Conservation (phyloP, 2,113 vertebrate genomes). For the Antennarius striatus region DNA sequence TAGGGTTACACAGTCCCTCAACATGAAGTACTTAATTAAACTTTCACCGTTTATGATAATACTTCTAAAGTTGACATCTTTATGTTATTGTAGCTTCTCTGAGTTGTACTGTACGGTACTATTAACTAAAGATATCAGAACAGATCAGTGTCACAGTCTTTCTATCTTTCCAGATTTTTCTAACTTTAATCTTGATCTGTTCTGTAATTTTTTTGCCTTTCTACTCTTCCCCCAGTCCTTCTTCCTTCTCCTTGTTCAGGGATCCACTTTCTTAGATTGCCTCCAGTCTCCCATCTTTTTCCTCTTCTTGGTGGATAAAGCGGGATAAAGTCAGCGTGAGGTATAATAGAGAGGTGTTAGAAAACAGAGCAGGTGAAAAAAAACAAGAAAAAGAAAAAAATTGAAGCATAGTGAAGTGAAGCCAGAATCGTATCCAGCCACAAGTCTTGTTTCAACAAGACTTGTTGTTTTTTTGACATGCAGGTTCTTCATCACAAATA, state of each 20-base stretch:
- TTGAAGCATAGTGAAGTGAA: conserved; percentile 46
- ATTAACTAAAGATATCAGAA: background rate
- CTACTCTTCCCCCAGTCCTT: conserved; percentile 23
- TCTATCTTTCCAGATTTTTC: conserved; percentile 25
- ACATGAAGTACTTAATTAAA: background rate
- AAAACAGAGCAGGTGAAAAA: conserved; percentile 1
- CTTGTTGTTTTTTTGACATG: background rate
- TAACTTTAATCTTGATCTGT: conserved; percentile 29
- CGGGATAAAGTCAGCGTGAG: conserved; percentile 82
- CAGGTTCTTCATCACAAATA: conserved; percentile 8
- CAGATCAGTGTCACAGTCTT: background rate
- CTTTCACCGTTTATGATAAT: background rate
- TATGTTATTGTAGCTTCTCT: too few relatives aligned
- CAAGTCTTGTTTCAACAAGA: conserved; percentile 5
- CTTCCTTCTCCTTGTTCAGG: conserved; percentile 70
- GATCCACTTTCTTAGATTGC: conserved; percentile 47
- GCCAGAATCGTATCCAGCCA: conserved; percentile 10
- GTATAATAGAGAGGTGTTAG: conserved; percentile 76
- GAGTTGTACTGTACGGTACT: too few relatives aligned
- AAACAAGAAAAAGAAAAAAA: conserved; percentile 15
- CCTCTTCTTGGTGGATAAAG: conserved; percentile 69
- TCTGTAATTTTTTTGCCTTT: conserved; percentile 62
- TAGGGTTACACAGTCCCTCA: background rate
- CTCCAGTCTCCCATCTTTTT: conserved; percentile 25
- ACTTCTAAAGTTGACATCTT: background rate